These are phyloP conservation scores for Hycleus phaleratus DNA, from an alignment of 1,140 invertebrate species.

Conservation along the genomic window DNA sequence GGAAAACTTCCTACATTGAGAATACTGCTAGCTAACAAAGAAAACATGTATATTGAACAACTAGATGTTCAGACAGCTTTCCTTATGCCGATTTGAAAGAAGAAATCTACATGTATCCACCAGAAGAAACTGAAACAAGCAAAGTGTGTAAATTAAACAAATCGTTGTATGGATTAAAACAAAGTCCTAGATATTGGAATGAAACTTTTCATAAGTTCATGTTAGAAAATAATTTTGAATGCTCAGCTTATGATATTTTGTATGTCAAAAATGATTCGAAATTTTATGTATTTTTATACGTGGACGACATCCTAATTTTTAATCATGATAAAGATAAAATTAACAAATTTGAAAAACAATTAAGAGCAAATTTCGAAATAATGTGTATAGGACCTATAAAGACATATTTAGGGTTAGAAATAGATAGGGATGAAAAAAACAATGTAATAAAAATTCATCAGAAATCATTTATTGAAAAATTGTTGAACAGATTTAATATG, in stretches of 20 bases:
- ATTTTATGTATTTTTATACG: slow-evolving; percentile 27
- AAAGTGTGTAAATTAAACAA: slow-evolving; percentile 6
- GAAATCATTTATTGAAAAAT: slow-evolving; percentile 20
- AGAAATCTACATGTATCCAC: slow-evolving; percentile 40
- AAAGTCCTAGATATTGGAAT: slow-evolving; percentile 36
- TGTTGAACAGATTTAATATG: slow-evolving; percentile 33
- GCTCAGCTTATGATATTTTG: slow-evolving; percentile 22
- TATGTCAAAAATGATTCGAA: slow-evolving; percentile 18
- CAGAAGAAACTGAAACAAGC: slow-evolving; percentile 26
- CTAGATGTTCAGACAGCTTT: slow-evolving; percentile 40
- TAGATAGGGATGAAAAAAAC: slow-evolving; percentile 15
- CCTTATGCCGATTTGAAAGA: slow-evolving; percentile 42
- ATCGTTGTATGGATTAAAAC: slow-evolving; percentile 36
- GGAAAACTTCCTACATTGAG: slow-evolving; percentile 32
- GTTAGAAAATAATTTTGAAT: slow-evolving; percentile 2
- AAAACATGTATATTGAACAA: slow-evolving; percentile 10
- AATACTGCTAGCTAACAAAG: slow-evolving; percentile 35
- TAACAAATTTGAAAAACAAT: slow-evolving; percentile 15
- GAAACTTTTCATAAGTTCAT: slow-evolving; percentile 22
- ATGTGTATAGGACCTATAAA: slow-evolving; percentile 25
- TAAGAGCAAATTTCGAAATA: slow-evolving; percentile 19
- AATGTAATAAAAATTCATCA: slow-evolving; percentile 17
- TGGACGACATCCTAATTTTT: slow-evolving; percentile 31
- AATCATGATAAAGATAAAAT: slow-evolving; percentile 18
- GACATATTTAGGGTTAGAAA: slow-evolving; percentile 22